phyloP scores from a whole-genome alignment of 1,140 invertebrate genomes.

The Drosophila mojavensis region DNA sequence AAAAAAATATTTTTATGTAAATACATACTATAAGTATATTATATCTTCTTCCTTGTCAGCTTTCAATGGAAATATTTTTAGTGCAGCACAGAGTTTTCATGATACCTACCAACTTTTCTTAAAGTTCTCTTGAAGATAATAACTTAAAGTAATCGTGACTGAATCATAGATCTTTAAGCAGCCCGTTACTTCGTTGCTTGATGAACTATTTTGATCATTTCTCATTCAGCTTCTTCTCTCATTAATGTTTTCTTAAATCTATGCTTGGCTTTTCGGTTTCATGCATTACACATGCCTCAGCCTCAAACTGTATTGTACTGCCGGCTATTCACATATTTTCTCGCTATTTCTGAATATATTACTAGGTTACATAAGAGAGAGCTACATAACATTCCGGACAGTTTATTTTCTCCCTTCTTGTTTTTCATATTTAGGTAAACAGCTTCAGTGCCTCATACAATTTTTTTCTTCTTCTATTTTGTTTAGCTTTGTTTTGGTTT shows the following conservation, averaged over 20 bases:
- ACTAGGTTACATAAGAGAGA: conserved; percentile 11
- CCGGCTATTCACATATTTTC: not conserved
- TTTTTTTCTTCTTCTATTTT: not conserved
- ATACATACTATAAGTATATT: too few species aligned
- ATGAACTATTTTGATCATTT: too few species aligned
- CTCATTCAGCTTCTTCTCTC: not conserved
- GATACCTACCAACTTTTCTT: too few species aligned
- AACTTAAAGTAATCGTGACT: too few species aligned
- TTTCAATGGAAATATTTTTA: too few species aligned
- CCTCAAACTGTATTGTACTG: not conserved
- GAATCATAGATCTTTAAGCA: too few species aligned
- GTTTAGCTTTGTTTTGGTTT: not conserved
- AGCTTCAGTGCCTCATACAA: conserved; percentile 10
- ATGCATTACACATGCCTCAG: too few species aligned
- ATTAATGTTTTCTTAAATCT: not conserved
- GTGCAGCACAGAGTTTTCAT: too few species aligned
- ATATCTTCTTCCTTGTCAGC: too few species aligned
- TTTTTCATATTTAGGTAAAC: conserved; percentile 32
- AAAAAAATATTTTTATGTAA: too few species aligned
- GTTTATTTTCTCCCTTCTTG: conserved; percentile 20
- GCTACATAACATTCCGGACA: not conserved
- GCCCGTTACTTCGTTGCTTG: too few species aligned
- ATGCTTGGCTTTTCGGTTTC: not conserved
- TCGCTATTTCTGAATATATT: conserved; percentile 17
- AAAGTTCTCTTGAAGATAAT: too few species aligned